Base-by-base conservation (phyloP, 2,113 vertebrate genomes). In the Mastomys coucha region DNA sequence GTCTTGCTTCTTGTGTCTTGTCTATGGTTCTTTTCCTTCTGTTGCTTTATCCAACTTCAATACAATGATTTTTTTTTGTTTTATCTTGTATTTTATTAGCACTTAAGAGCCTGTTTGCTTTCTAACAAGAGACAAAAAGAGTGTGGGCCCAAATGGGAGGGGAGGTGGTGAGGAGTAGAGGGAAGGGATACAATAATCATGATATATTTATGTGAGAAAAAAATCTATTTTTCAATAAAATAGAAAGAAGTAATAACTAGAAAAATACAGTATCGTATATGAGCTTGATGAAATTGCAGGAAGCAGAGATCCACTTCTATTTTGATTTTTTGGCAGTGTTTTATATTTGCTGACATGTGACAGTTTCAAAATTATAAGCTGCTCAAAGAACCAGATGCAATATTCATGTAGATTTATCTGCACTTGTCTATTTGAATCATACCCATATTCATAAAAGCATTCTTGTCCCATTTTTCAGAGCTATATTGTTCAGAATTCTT, bases 361-460 rank as follows among this genome's bases (percentile, higher is more conserved):
- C 87, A 96, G 31, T 92, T 97, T 95, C 91, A 97, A 96, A 96
- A 97, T 97, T 97, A 94, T 95, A 97, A 97, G 75, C 75, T 91
- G 88, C 82, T 97, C 94, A 97, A 14, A 96, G 97, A 97, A 89
- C 51, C 96, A 97, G 87, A 91, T 94, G 89, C 51, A 96, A 94
- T 97, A 97, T 95, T 94, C 86, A 88, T 95, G 67, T 96, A 91
- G 84, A 95, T 97, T 97, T 97, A 96, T 96, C 89, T 96, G 49
- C 20, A 92, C 58, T 97, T 95, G 76, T 96, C 97, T 95, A 28
- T 96, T 96, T 97, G 94, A 96, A 94, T 96, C 93, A 97, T 98
- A 91, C 63, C 49, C 63, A 95, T 93, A 97, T 93, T 90, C 92
- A 93, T 81, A 96, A 96, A 97, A 95, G 2, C 22, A 39, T 97